Percentiles rank a stretch among this genome's conserved stretches.
Conservation (phyloP, 2,797 vertebrate genomes). For the Eutrigla gurnardus region DNA sequence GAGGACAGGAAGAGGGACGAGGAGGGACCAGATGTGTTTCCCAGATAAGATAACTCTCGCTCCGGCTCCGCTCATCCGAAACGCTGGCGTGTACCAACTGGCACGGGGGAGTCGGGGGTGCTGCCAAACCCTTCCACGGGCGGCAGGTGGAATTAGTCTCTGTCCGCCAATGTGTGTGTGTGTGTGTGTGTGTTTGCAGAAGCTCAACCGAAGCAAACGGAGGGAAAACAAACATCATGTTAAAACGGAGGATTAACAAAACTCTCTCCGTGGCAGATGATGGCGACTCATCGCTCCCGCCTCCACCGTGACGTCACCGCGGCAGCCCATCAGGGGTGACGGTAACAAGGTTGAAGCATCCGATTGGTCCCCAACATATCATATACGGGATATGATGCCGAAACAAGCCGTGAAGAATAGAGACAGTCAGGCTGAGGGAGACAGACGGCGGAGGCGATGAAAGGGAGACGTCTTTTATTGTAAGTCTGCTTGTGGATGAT, state of each 20-base stretch:
- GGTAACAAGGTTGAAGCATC: constrained; percentile 64
- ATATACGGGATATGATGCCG: constrained; percentile 55
- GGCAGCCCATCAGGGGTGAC: constrained; percentile 38
- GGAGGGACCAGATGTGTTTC: constrained; percentile 77
- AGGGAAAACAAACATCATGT: constrained; percentile 39
- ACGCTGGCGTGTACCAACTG: constrained; percentile 72
- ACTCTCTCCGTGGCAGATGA: constrained; percentile 24
- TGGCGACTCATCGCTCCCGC: constrained; percentile 29
- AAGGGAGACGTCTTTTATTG: constrained; percentile 47
- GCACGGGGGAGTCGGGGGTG: constrained; percentile 35
- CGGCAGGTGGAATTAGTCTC: constrained; percentile 71
- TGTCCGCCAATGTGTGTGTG: constrained; percentile 33
- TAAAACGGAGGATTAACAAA: constrained; percentile 15
- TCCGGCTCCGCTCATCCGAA: constrained; percentile 73
- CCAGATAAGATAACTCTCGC: constrained; percentile 78
- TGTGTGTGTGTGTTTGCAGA: constrained; percentile 29
- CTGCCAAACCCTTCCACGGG: constrained; percentile 56
- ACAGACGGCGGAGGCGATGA: constrained; percentile 31
- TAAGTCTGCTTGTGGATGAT: constrained; percentile 67
- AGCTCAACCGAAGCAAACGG: constrained; percentile 32
- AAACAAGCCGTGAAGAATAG: constrained; percentile 41
- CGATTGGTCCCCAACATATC: constrained; percentile 60
- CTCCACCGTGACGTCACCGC: neutral
- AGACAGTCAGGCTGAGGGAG: constrained; percentile 27
- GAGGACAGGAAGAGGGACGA: constrained; percentile 50